Percentiles rank a stretch among this genome's conserved stretches.
These are phyloP conservation scores for Seladonia tumulorum DNA, from an alignment of 2,888 invertebrate genomes.

Conservation along the genomic window DNA sequence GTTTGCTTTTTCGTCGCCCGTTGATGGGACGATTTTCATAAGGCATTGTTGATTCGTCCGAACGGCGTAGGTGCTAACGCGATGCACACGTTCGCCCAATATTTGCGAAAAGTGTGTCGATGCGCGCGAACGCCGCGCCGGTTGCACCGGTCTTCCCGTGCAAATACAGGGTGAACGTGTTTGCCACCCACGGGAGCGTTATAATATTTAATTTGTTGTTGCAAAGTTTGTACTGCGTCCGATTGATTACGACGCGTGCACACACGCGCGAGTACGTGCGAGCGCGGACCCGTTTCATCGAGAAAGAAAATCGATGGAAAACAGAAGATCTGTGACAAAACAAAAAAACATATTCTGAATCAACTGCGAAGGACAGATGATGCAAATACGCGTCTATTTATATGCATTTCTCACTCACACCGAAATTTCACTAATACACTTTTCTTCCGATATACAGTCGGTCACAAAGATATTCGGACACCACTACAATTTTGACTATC, in stretches of 20 bases:
- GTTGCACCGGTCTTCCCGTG: conserved; percentile 34
- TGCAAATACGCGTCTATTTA: no score
- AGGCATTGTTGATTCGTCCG: conserved; percentile 61
- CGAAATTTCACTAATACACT: no score
- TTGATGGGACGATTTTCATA: conserved; percentile 60
- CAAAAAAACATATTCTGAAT: background rate
- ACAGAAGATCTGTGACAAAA: background rate
- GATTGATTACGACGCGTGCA: conserved; percentile 28
- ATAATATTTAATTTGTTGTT: conserved; percentile 65
- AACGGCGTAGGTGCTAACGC: conserved; percentile 63
- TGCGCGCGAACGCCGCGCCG: conserved; percentile 27
- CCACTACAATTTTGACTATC: no score
- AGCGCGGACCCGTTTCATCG: background rate
- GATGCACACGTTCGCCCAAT: conserved; percentile 81
- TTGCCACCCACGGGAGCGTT: conserved; percentile 48
- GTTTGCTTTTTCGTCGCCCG: conserved; percentile 33
- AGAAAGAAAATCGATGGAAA: background rate
- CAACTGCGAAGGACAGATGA: no score
- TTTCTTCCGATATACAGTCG: no score
- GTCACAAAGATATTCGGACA: no score
- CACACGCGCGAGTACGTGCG: background rate
- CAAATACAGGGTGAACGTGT: conserved; percentile 57
- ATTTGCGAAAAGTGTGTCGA: conserved; percentile 79
- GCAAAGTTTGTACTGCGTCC: conserved; percentile 23
- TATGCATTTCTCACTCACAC: no score